Evolutionary conservation across 2,888 invertebrate species (phyloP).

Genomic region (Xiphydria camelus): DNA sequence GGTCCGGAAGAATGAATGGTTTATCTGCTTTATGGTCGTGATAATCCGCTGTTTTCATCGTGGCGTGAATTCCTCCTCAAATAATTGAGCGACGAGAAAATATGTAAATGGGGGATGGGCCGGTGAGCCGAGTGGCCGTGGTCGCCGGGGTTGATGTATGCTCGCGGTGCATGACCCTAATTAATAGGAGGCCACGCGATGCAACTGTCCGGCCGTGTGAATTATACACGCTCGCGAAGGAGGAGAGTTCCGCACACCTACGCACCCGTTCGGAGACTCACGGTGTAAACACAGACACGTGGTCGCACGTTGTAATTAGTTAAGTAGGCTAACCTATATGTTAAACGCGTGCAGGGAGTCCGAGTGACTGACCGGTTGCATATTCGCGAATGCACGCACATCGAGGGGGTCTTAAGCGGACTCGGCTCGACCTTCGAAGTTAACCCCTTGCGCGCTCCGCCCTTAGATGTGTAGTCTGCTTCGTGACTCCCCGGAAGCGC

Average conservation of each 20-base stretch:
- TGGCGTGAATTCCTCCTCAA: slow-evolving; percentile 18
- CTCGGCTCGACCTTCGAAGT: too few relatives aligned
- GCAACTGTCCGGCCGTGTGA: slow-evolving; percentile 52
- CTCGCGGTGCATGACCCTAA: slow-evolving; percentile 55
- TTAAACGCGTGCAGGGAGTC: slow-evolving; percentile 11
- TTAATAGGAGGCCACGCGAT: slow-evolving; percentile 56
- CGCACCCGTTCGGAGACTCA: slow-evolving; percentile 2
- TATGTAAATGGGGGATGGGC: slow-evolving; percentile 34
- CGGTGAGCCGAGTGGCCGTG: slow-evolving; percentile 23
- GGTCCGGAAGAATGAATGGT: slow-evolving; percentile 4
- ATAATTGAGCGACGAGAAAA: slow-evolving; percentile 34
- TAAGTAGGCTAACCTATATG: slow-evolving; percentile 28
- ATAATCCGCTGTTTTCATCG: slow-evolving; percentile 30
- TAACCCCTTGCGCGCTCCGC: too few relatives aligned
- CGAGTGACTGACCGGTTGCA: slow-evolving; percentile 8
- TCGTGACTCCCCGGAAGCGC: slow-evolving; percentile 20
- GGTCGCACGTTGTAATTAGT: slow-evolving; percentile 30
- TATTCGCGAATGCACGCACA: slow-evolving; percentile 13
- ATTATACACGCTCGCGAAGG: slow-evolving; percentile 38
- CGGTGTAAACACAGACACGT: slow-evolving; percentile 36
- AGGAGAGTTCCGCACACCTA: slow-evolving; percentile 7
- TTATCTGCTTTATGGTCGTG: slow-evolving; percentile 22
- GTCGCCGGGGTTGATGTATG: slow-evolving; percentile 49
- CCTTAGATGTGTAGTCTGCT: too few relatives aligned
- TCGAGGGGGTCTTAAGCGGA: too few relatives aligned